phyloP scores from a whole-genome alignment of 2,888 invertebrate genomes.

The Zeuzera pyrina region DNA sequence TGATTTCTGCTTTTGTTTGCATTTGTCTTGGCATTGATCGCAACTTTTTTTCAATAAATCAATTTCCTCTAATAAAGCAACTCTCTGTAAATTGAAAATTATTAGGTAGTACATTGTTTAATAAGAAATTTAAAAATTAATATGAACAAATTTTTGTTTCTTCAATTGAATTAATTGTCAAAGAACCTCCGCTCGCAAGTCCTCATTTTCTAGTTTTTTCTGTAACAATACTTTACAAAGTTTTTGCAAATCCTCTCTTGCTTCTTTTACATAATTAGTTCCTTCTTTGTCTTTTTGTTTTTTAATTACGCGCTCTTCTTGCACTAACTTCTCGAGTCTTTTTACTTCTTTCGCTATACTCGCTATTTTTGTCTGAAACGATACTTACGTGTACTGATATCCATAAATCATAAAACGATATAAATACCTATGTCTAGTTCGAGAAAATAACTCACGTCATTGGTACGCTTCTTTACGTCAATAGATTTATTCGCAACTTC shows the following conservation, averaged over 20 bases:
- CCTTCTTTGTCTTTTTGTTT: constrained; percentile 41
- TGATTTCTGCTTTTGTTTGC: constrained; percentile 31
- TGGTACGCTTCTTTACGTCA: constrained; percentile 28
- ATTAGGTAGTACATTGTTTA: neutral
- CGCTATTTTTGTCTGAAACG: constrained; percentile 29
- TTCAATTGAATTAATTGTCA: neutral
- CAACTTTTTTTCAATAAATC: constrained; percentile 31
- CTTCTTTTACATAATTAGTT: constrained; percentile 34
- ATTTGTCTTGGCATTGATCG: constrained; percentile 42
- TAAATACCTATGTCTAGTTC: neutral
- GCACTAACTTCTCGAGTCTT: constrained; percentile 22
- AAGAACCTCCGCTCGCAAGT: constrained; percentile 42
- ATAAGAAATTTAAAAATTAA: neutral
- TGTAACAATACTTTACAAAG: constrained; percentile 40
- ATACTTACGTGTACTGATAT: constrained; percentile 10
- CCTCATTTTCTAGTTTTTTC: constrained; percentile 53
- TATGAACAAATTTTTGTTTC: neutral
- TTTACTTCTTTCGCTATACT: constrained; percentile 24
- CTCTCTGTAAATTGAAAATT: constrained; percentile 31
- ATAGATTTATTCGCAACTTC: constrained; percentile 25
- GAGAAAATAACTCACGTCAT: constrained; percentile 39
- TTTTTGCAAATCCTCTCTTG: constrained; percentile 46
- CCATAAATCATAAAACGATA: constrained; percentile 3
- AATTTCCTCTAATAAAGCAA: constrained; percentile 38
- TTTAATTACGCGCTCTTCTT: constrained; percentile 30